Percentiles rank a stretch among this genome's conserved stretches.
Evolutionary conservation across 2,797 vertebrate species (phyloP).

Genomic region (Enteromius afrohamiltoni): DNA sequence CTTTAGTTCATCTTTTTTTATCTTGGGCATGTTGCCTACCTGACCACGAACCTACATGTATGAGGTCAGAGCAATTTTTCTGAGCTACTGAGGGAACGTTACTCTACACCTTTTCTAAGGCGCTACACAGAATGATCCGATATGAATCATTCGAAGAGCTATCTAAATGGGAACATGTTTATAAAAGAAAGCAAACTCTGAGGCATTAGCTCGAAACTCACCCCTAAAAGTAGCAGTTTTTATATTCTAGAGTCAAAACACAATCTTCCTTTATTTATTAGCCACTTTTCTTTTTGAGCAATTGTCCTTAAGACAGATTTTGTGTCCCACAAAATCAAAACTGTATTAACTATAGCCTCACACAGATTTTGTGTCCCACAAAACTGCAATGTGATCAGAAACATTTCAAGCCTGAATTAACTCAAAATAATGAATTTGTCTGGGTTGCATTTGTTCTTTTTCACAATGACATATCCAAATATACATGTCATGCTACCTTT

Average conservation of each 20-base stretch:
- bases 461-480: background rate
- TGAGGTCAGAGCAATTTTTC: slow-evolving; percentile 18
- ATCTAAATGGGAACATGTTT: background rate
- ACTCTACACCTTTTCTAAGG: background rate
- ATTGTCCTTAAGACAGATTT: background rate
- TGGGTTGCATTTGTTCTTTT: background rate
- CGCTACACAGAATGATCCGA: background rate
- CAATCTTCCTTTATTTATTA: background rate
- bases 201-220: background rate
- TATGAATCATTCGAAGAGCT: background rate
- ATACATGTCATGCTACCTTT: background rate
- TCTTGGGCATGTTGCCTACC: background rate
- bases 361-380: too few species aligned
- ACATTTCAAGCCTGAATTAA: background rate
- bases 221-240: background rate
- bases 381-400: background rate
- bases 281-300: background rate
- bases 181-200: background rate
- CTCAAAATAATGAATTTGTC: background rate
- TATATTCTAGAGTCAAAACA: background rate
- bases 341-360: too few species aligned
- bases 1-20: slow-evolving; percentile 11
- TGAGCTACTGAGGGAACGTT: background rate
- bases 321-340: too few species aligned
- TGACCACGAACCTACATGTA: background rate